A percentile compares a stretch with the other conserved stretches of the same genome.
phyloP scores from a whole-genome alignment of 2,797 vertebrate genomes.

The Gouania willdenowi region DNA sequence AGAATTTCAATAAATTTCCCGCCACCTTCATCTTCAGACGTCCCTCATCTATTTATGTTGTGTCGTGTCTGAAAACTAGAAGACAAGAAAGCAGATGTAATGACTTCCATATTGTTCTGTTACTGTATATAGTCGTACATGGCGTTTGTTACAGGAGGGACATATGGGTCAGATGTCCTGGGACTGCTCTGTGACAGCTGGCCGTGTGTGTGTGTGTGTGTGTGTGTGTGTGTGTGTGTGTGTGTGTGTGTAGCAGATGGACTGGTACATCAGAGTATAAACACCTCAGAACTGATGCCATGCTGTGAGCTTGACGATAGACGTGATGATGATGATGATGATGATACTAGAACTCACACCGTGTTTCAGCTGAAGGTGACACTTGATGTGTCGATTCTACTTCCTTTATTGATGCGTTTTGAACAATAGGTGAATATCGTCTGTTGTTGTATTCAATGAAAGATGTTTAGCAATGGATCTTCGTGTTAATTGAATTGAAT shows the following conservation, averaged over 20 bases:
- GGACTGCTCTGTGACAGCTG: conserved; percentile 43
- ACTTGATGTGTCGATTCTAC: neutral
- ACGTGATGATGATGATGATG: neutral
- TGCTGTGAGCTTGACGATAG: conserved; percentile 10
- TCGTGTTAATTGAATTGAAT: too few relatives aligned
- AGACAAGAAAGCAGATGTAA: too few relatives aligned
- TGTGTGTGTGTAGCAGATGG: conserved; percentile 30
- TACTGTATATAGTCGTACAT: too few relatives aligned
- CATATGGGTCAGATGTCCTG: conserved; percentile 50
- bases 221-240: conserved; percentile 8
- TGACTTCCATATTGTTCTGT: too few relatives aligned
- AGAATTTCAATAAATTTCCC: conserved; percentile 41
- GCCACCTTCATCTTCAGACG: neutral
- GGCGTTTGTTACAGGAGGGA: conserved; percentile 13
- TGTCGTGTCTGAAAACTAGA: neutral
- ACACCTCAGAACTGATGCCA: conserved; percentile 2
- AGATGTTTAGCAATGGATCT: too few relatives aligned
- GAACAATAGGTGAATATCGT: too few relatives aligned
- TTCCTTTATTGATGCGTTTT: too few relatives aligned
- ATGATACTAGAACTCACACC: neutral
- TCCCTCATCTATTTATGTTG: neutral
- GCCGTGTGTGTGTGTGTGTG: conserved; percentile 2
- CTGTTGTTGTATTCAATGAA: too few relatives aligned
- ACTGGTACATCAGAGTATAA: conserved; percentile 30
- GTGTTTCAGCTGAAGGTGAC: neutral